These are phyloP conservation scores for Phymastichus coffea DNA, from an alignment of 1,140 invertebrate genomes.

Conservation along the genomic window DNA sequence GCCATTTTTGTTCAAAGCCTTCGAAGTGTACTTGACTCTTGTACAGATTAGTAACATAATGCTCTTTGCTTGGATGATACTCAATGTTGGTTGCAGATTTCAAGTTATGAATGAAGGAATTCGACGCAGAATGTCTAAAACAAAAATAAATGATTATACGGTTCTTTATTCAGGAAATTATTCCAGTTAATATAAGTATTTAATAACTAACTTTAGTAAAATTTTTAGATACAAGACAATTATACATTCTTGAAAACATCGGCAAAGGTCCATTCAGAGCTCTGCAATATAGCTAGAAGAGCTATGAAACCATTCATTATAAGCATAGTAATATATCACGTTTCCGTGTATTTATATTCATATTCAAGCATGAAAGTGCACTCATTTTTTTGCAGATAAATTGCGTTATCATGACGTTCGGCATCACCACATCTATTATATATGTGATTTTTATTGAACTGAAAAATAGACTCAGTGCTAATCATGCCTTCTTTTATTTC, in stretches of 20 bases:
- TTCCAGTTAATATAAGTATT: too few relatives aligned
- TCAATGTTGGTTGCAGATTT: background rate
- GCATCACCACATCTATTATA: conserved; percentile 18
- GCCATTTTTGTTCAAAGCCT: background rate
- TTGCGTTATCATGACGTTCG: conserved; percentile 16
- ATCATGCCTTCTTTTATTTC: conserved; percentile 10
- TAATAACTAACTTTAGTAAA: background rate
- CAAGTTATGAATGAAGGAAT: background rate
- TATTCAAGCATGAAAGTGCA: background rate
- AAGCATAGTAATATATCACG: background rate
- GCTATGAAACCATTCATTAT: background rate
- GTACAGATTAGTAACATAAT: background rate
- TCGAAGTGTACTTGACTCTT: background rate
- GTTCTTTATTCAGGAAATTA: too few relatives aligned
- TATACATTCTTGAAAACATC: background rate
- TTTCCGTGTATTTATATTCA: background rate
- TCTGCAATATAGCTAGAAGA: background rate
- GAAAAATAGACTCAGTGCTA: conserved; percentile 5
- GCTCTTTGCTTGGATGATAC: background rate
- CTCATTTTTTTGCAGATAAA: conserved; percentile 22
- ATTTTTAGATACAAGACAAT: background rate
- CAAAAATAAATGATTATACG: background rate
- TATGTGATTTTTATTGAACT: conserved; percentile 28
- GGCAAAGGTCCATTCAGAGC: background rate
- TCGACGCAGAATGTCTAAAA: background rate